phyloP scores from a whole-genome alignment of 2,113 vertebrate genomes.

The Malurus alboscapulatus region DNA sequence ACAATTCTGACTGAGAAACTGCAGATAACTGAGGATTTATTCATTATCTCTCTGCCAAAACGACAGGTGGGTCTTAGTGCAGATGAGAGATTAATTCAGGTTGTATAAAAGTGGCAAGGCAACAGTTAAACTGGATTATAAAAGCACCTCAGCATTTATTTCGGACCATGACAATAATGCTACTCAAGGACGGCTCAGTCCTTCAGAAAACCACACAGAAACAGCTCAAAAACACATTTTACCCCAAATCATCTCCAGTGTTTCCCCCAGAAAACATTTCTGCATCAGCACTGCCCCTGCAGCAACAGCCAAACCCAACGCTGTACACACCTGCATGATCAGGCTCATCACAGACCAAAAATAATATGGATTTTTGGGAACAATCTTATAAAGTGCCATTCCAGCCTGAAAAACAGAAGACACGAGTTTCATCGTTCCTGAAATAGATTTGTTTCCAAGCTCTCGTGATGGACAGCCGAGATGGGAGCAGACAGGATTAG shows the following conservation, averaged over 20 bases:
- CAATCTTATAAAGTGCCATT: conserved; percentile 98
- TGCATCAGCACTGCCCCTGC: neutral
- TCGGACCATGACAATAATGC: neutral
- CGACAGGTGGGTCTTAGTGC: neutral
- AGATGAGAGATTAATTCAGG: neutral
- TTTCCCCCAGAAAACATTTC: neutral
- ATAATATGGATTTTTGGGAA: conserved; percentile 98
- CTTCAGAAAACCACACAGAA: neutral
- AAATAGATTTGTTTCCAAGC: neutral
- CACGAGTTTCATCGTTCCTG: neutral
- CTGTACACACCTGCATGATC: conserved; percentile 92
- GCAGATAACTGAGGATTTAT: neutral
- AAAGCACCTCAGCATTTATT: neutral
- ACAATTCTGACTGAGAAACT: neutral
- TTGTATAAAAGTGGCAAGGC: neutral
- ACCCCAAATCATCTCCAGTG: neutral
- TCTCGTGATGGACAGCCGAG: neutral
- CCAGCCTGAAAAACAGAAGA: conserved; percentile 86
- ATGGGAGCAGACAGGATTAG: neutral
- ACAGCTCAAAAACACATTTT: neutral
- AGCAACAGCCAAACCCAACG: neutral
- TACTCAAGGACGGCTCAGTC: neutral
- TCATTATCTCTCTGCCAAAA: neutral
- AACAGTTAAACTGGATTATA: neutral
- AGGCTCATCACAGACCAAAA: conserved; percentile 99